A percentile compares a stretch with the other conserved stretches of the same genome.
These are phyloP conservation scores for Bemisia tabaci DNA, from an alignment of 1,140 invertebrate genomes.

Conservation along the genomic window DNA sequence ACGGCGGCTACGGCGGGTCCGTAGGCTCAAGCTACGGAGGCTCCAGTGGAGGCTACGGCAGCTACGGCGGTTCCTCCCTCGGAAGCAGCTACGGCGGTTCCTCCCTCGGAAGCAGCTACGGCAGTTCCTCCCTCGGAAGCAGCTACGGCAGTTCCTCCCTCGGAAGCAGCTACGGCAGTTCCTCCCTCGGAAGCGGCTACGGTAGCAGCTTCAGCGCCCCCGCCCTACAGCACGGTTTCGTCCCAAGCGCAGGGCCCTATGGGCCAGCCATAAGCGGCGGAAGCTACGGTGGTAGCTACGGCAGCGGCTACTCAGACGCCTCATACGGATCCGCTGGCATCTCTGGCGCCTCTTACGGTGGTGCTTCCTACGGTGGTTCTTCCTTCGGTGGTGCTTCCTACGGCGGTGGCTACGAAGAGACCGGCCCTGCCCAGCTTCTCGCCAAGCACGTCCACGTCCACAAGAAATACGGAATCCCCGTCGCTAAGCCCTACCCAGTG, in stretches of 20 bases:
- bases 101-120: not conserved
- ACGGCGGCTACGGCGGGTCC: not conserved
- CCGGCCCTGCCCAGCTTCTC: not conserved
- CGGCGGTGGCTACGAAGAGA: not conserved
- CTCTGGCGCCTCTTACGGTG: not conserved
- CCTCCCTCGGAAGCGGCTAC: not conserved
- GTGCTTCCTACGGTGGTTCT: not conserved
- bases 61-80: not conserved
- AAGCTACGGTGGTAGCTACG: not conserved
- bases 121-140: not conserved
- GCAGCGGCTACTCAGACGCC: not conserved
- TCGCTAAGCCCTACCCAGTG: conserved; percentile 25
- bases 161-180: not conserved
- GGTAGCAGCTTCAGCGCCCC: not conserved
- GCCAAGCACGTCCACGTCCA: not conserved
- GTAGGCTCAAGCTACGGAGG: not conserved
- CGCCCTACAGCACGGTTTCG: not conserved
- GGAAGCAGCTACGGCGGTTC: not conserved
- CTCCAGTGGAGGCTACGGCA: not conserved
- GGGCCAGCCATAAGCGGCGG: not conserved
- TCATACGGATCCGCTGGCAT: not conserved
- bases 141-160: not conserved
- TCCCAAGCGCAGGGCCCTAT: not conserved
- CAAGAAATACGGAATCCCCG: not conserved
- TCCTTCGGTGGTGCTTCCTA: not conserved